Base-by-base conservation (phyloP, 64 coral and sea anemone species). In the Dendronephthya gigantea region DNA sequence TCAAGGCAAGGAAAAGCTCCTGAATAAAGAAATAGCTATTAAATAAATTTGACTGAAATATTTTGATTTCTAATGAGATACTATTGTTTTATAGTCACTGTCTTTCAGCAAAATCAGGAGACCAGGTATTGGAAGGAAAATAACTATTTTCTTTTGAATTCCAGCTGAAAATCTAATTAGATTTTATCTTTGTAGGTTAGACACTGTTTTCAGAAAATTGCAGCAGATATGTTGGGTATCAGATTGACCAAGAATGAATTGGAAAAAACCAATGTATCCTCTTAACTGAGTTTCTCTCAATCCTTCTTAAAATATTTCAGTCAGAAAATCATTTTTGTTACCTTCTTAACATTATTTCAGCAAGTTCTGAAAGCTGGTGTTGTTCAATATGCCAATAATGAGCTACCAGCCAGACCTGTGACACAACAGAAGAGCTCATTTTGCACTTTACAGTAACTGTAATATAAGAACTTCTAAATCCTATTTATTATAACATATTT, bases 161-260 rank as follows among this genome's bases (percentile, higher is more conserved):
- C 32, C 68, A 30, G 25, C 13, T 74, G 0, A 30, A 1, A 13
- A 35, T 13, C n/a, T 19, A 35, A 28, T 27, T 19, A 19, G 25
- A 27, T 35, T 30, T 27, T 74, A 74, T 74, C n/a, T 33, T 35
- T 79, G 2, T 79, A 98, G 95, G 89, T 98, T 50, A 91, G 84
- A 36, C 90, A 93, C 47, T 98, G 95, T 76, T 98, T 98, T 84
- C 92, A 98, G 86, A 98, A 98, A 82, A 50, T 98, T 84, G 92
- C 91, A 29, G 95, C 95, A 34, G 95, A 98, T 85, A 75, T 98
- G 29, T 68, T 98, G 16, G 95, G 95, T 58, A 93, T 98, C 40
- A 91, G 92, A 81, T 86, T 98, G 11, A 98, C 95, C 15, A 98
- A 93, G 68, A 98, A 92, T 92, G 95, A 98, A 65, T 93, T 98